These are phyloP conservation scores for Saturnia pavonia DNA, from an alignment of 2,888 invertebrate genomes.

Conservation along the genomic window DNA sequence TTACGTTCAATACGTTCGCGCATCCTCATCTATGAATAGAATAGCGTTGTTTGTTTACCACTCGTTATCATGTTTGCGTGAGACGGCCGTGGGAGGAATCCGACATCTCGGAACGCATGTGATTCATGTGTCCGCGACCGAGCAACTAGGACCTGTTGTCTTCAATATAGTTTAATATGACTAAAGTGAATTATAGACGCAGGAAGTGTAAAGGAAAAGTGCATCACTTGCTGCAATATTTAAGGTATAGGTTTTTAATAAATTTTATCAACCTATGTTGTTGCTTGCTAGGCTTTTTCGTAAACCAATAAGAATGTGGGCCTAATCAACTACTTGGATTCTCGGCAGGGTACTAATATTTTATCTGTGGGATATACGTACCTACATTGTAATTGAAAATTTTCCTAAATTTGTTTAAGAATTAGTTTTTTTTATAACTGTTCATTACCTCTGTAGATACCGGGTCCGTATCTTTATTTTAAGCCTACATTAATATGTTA, in stretches of 20 bases:
- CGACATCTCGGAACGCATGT: constrained; percentile 32
- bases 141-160: constrained; percentile 18
- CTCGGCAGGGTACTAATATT: background rate
- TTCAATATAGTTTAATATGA: constrained; percentile 22
- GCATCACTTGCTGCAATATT: constrained; percentile 61
- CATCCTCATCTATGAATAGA: constrained; percentile 37
- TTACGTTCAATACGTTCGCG: constrained; percentile 27
- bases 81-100: constrained; percentile 42
- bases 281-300: background rate
- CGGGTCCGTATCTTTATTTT: too few relatives aligned
- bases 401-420: too few relatives aligned
- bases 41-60: constrained; percentile 48
- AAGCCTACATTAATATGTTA: too few relatives aligned
- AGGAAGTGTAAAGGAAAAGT: constrained; percentile 63
- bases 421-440: too few relatives aligned
- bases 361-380: background rate
- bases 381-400: too few relatives aligned
- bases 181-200: constrained; percentile 25
- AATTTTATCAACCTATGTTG: background rate
- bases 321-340: background rate
- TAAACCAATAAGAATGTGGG: too few relatives aligned
- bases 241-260: constrained; percentile 53
- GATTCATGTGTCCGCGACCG: constrained; percentile 29
- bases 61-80: constrained; percentile 35
- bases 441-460: too few relatives aligned